Evolutionary conservation across 2,888 invertebrate species (phyloP), one percentile per base, ranked within the genome.

Genomic region (Aphodius granarius): DNA sequence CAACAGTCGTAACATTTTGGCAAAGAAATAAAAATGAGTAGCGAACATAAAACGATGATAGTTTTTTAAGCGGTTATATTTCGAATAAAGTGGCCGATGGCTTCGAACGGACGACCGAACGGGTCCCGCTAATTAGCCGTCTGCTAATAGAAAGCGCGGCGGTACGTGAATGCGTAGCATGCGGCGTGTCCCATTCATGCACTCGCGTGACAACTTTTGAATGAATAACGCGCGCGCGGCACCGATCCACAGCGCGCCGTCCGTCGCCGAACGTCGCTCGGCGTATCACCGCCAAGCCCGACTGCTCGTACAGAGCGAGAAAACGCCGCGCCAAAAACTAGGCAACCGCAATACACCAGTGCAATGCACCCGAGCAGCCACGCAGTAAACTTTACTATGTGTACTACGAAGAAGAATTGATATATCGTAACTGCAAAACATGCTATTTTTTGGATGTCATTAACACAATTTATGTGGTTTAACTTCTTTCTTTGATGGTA

Each of bases 281-380:
- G 63, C 63, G 43, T 13, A 43, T 43, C 43, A 13, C 43, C 43
- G 43, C 43, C 43, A 13, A 43, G 43, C 6, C 43, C 43, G 3
- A 43, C 9, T 13, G 43, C 43, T 6, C 6, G 2, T 9, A 43
- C 0, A 43, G 43, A 6, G 18, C 68, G 15, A 68, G 68, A 19
- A 20, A 19, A 5, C n/a, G 20, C 68, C 5, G 68, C 73, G 73
- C 73, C 73, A 66, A 66, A 9, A 73, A 9, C n/a, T 73, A 73
- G 73, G 73, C 73, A 73, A 73, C 73, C 6, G 20, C 23, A 62
- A 62, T 16, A 66, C 21, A 62, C 73, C 65, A 43, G 73, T 66
- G 43, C 73, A 66, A 73, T 66, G 73, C 43, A 43, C 43, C 43
- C 43, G 4, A 43, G 6, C 43, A 6, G 43, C 13, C 6, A 13